These are phyloP conservation scores for Glossophaga mutica DNA, from an alignment of 2,797 vertebrate genomes.

Conservation along the genomic window DNA sequence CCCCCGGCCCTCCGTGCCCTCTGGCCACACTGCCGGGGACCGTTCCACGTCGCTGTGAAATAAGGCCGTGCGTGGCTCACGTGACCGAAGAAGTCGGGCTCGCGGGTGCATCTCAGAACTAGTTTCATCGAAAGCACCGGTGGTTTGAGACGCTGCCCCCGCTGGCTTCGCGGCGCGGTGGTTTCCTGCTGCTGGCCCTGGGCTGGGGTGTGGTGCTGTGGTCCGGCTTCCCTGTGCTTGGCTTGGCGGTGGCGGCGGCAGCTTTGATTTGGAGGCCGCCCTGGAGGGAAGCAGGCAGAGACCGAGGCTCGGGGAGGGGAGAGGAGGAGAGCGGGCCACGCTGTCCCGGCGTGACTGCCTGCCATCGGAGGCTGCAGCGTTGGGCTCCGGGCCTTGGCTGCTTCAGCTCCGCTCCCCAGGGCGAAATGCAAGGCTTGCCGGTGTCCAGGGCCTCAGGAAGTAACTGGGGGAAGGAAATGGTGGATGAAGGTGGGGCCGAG, in stretches of 20 bases:
- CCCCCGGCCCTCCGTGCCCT: rapidly evolving
- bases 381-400: too few species aligned
- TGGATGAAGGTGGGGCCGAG: background rate
- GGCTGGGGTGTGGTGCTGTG: background rate
- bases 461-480: rapidly evolving
- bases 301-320: rapidly evolving
- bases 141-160: rapidly evolving
- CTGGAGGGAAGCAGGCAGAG: background rate
- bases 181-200: rapidly evolving
- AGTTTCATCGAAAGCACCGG: rapidly evolving
- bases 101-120: background rate
- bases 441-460: rapidly evolving
- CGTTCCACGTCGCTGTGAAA: rapidly evolving
- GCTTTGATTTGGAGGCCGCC: background rate
- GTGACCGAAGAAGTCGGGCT: background rate
- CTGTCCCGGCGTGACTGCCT: background rate
- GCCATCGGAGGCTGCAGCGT: rapidly evolving
- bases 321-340: rapidly evolving
- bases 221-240: rapidly evolving
- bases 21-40: rapidly evolving
- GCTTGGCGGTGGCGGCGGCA: background rate
- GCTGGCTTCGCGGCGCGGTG: rapidly evolving
- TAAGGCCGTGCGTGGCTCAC: background rate
- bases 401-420: background rate
- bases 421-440: background rate